Conservation (phyloP, 92 coral and sea anemone species). For the Epizoanthus fatuus region DNA sequence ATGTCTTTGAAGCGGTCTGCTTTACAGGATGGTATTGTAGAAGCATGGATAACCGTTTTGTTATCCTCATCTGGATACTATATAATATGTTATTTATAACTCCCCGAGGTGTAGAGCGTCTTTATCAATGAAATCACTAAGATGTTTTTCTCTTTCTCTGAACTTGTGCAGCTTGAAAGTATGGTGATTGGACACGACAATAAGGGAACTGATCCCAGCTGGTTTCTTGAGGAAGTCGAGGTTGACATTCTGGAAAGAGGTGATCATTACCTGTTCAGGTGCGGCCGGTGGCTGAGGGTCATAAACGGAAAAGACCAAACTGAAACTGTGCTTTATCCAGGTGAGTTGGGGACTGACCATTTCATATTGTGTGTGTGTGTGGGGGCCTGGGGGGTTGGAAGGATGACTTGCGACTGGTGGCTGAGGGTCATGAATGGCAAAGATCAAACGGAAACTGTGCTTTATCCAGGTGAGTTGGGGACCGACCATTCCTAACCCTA, state of each 20-base stretch:
- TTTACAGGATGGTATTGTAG: no score
- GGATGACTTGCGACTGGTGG: constrained; percentile 54
- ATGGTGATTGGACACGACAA: constrained; percentile 90
- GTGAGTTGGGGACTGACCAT: not conserved
- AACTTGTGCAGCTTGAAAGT: constrained; percentile 67
- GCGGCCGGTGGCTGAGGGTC: constrained; percentile 80
- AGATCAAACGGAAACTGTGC: not conserved
- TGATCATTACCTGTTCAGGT: constrained; percentile 84
- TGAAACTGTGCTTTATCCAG: constrained; percentile 40
- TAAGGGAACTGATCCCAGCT: constrained; percentile 70
- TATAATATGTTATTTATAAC: no score
- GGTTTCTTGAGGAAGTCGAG: constrained; percentile 90
- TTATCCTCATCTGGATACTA: no score
- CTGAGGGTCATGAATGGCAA: constrained; percentile 25
- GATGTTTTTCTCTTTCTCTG: no score
- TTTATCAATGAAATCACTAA: no score
- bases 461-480: not conserved
- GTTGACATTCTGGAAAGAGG: constrained; percentile 85
- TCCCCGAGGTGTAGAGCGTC: no score
- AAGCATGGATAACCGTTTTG: no score
- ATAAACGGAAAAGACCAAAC: constrained; percentile 73
- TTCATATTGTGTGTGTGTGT: not conserved
- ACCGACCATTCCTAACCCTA: no score
- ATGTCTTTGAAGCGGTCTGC: no score
- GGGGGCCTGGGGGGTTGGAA: no score